Conservation (phyloP, 2,888 invertebrate species). For the Yponomeuta malinellus region DNA sequence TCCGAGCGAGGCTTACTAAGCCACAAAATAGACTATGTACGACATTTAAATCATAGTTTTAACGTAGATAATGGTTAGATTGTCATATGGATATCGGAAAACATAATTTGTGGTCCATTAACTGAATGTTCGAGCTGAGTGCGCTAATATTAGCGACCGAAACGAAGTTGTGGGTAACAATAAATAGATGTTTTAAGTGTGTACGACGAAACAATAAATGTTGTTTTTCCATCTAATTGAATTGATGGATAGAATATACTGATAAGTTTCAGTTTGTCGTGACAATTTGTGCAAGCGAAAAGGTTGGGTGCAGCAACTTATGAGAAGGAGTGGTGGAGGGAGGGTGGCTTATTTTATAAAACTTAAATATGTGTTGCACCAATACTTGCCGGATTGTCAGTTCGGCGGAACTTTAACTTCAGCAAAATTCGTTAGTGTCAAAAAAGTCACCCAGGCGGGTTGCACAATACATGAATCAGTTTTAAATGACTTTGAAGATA, state of each 20-base stretch:
- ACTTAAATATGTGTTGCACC: background rate
- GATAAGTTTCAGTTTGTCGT: background rate
- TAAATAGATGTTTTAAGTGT: background rate
- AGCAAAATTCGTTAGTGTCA: background rate
- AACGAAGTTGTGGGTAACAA: background rate
- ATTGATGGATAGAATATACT: background rate
- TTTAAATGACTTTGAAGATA: no score
- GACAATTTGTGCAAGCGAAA: background rate
- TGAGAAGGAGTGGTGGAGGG: background rate
- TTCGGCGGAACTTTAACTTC: background rate
- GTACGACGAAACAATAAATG: no score
- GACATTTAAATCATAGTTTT: background rate
- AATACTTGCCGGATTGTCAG: background rate
- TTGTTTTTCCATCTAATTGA: no score
- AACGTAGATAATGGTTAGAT: constrained; percentile 3
- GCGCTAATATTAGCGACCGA: background rate
- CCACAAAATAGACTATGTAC: background rate
- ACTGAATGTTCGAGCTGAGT: background rate
- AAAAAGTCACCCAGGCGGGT: background rate
- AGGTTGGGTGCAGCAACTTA: background rate
- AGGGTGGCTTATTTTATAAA: background rate
- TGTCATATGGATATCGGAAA: constrained; percentile 6
- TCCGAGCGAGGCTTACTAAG: background rate
- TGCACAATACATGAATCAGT: no score
- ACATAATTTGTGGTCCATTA: constrained; percentile 9